A percentile compares a stretch with the other conserved stretches of the same genome.
Evolutionary conservation across 2,888 invertebrate species (phyloP).

Genomic region (Drosophila mimica): DNA sequence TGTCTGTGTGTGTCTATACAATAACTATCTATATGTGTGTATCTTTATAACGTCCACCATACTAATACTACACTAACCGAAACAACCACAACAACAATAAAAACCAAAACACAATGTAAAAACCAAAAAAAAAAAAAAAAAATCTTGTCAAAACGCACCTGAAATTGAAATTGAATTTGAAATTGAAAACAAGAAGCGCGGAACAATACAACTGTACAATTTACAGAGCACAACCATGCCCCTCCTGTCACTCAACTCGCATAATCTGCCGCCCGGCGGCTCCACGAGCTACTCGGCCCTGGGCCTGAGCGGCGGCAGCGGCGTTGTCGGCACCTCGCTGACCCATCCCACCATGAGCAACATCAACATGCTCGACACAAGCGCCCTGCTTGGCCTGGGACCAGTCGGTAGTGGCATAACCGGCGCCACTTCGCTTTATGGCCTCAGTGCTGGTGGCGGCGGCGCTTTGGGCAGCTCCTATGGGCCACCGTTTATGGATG

Average conservation of each 20-base stretch:
- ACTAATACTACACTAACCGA: conserved; percentile 32
- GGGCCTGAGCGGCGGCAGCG: conserved; percentile 82
- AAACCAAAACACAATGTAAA: conserved; percentile 45
- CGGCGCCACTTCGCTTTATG: conserved; percentile 80
- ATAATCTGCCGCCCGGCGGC: conserved; percentile 84
- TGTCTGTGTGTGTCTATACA: conserved; percentile 44
- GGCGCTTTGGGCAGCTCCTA: conserved; percentile 82
- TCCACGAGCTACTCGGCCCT: conserved; percentile 84
- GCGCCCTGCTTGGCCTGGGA: conserved; percentile 73
- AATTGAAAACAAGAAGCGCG: conserved; percentile 79
- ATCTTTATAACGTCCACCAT: conserved; percentile 18
- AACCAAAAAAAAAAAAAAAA: conserved; percentile 20
- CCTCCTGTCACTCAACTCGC: conserved; percentile 86
- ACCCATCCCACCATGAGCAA: conserved; percentile 83
- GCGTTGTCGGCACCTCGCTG: conserved; percentile 81
- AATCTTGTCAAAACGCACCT: conserved; percentile 37
- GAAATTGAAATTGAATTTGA: conserved; percentile 38
- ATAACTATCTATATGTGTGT: conserved; percentile 63
- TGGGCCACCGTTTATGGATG: conserved; percentile 82
- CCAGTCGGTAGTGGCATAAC: conserved; percentile 73
- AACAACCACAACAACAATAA: conserved; percentile 31
- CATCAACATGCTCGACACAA: conserved; percentile 81
- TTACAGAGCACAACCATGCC: conserved; percentile 89
- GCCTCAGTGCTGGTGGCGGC: conserved; percentile 73
- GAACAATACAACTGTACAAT: conserved; percentile 85